phyloP scores from a whole-genome alignment of 2,888 invertebrate species.

The Atrina japonica region DNA sequence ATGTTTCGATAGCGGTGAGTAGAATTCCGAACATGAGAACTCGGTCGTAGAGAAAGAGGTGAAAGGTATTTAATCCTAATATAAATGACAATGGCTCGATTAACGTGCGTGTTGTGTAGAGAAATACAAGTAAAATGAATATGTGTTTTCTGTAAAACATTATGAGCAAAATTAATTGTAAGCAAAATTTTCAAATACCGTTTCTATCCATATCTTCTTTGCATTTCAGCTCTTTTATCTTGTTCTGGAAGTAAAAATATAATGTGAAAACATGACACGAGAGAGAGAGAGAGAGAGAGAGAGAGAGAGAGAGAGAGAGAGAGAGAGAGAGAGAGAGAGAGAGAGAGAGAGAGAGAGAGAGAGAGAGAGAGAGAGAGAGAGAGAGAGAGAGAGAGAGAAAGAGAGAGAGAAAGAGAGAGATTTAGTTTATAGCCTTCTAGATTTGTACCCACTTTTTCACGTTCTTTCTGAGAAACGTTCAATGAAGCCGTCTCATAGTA shows the following conservation, averaged over 20 bases:
- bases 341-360: background rate
- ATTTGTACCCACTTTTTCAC: constrained; percentile 17
- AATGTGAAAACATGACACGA: background rate
- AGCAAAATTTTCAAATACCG: constrained; percentile 36
- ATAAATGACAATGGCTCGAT: too few relatives aligned
- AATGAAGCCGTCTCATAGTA: constrained; percentile 3
- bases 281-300: background rate
- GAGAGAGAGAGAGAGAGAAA: background rate
- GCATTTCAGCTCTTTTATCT: constrained; percentile 42
- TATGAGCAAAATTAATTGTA: background rate
- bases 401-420: too few relatives aligned
- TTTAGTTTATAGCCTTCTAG: background rate
- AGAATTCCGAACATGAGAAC: too few relatives aligned
- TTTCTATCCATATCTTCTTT: constrained; percentile 53
- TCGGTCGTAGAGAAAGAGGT: too few relatives aligned
- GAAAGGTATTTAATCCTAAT: too few relatives aligned
- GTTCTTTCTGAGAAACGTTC: constrained; percentile 10
- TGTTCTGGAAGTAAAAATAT: constrained; percentile 48
- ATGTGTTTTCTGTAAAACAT: too few relatives aligned
- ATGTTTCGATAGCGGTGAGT: too few relatives aligned
- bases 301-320: background rate
- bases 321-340: background rate
- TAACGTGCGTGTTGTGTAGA: too few relatives aligned
- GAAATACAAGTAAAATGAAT: too few relatives aligned
- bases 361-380: background rate